phyloP scores from a whole-genome alignment of 1,140 invertebrate species.

The Whitmania pigra region DNA sequence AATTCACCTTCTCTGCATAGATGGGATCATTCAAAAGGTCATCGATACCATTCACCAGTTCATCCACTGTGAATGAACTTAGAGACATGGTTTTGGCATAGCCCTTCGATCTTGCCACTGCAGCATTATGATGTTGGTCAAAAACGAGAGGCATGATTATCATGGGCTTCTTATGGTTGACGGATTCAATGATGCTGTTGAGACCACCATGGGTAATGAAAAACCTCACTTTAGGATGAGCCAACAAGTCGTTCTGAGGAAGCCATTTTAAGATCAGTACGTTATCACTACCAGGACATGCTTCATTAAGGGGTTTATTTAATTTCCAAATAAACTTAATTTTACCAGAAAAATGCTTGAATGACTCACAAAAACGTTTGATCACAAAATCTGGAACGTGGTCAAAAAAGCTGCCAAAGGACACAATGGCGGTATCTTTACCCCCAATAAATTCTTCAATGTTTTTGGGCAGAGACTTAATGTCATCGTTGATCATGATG shows the following conservation, averaged over 20 bases:
- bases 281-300: neutral
- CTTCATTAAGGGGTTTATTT: neutral
- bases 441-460: neutral
- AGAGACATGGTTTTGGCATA: slow-evolving; percentile 6
- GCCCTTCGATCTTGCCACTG: neutral
- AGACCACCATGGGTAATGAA: slow-evolving; percentile 14
- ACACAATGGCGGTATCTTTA: neutral
- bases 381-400: slow-evolving; percentile 15
- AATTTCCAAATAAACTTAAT: slow-evolving; percentile 2
- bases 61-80: neutral
- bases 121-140: slow-evolving; percentile 6
- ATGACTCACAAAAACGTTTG: neutral
- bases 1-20: neutral
- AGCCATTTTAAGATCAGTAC: neutral
- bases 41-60: neutral
- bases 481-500: neutral
- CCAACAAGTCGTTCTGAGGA: slow-evolving; percentile 14
- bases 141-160: neutral
- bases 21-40: neutral
- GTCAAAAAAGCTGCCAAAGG: slow-evolving; percentile 14
- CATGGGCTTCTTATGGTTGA: slow-evolving; percentile 1
- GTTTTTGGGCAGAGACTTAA: neutral
- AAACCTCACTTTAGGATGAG: neutral
- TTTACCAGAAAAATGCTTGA: neutral
- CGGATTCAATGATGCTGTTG: slow-evolving; percentile 9